These are phyloP conservation scores for Poecilia velifera DNA, from an alignment of 2,797 vertebrate species.

Conservation along the genomic window DNA sequence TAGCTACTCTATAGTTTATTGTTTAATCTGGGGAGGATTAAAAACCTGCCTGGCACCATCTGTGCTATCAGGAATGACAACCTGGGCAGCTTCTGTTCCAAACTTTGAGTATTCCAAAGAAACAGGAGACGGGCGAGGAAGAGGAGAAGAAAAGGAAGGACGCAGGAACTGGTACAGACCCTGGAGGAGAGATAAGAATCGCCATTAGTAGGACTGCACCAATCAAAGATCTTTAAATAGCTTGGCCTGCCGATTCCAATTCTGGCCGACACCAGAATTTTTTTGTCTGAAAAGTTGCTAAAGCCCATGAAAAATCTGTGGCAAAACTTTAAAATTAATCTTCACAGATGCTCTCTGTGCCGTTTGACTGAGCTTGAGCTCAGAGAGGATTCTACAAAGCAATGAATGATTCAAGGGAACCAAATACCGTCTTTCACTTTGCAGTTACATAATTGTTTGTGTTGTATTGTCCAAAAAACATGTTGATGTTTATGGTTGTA, in stretches of 20 bases:
- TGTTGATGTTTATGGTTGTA: no score
- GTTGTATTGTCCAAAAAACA: no score
- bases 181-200: conserved; percentile 42
- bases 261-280: no score
- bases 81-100: conserved; percentile 52
- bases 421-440: not conserved
- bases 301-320: no score
- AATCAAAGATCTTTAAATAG: no score
- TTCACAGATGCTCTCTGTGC: not conserved
- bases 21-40: not conserved
- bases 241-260: no score
- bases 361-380: not conserved
- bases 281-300: no score
- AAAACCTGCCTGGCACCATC: conserved; percentile 63
- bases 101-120: conserved; percentile 74
- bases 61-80: conserved; percentile 66
- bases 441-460: no score
- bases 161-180: conserved; percentile 82
- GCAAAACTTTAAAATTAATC: not conserved
- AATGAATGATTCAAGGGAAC: not conserved
- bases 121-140: conserved; percentile 53
- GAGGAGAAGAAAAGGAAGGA: conserved; percentile 43
- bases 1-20: not conserved
- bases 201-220: not conserved
- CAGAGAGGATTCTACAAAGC: not conserved